Percentiles rank a stretch among this genome's conserved stretches.
These are phyloP conservation scores for Leuciscus idus DNA, from an alignment of 2,113 vertebrate genomes.

Conservation along the genomic window DNA sequence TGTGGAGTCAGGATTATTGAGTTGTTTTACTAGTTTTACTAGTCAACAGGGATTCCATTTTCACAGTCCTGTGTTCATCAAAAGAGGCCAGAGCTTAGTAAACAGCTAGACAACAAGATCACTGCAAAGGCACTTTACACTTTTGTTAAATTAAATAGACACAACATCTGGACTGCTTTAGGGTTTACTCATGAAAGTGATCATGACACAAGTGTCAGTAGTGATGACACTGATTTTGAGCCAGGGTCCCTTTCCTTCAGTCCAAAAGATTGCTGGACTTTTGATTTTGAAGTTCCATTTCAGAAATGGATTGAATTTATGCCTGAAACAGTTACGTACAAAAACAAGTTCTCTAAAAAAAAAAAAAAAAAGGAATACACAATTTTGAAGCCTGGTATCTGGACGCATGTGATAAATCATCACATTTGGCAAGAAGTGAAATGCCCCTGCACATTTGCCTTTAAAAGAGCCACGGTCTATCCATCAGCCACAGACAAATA, in stretches of 20 bases:
- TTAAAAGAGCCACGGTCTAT: not conserved
- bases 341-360: not conserved
- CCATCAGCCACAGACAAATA: slow-evolving; percentile 12
- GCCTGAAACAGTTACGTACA: not conserved
- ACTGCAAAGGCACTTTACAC: slow-evolving; percentile 12
- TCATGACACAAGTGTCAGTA: too few relatives aligned
- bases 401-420: not conserved
- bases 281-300: not conserved
- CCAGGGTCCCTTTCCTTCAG: not conserved
- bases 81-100: not conserved
- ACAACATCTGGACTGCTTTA: not conserved
- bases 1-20: not conserved
- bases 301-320: not conserved
- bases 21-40: not conserved
- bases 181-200: too few relatives aligned
- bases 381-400: not conserved
- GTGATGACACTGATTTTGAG: too few relatives aligned
- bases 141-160: slow-evolving; percentile 32
- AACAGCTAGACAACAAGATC: not conserved
- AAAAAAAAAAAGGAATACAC: not conserved
- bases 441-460: too few relatives aligned
- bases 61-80: too few relatives aligned
- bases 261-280: not conserved
- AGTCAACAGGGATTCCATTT: too few relatives aligned
- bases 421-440: not conserved